A percentile compares a stretch with the other conserved stretches of the same genome.
Evolutionary conservation across 2,113 vertebrate genomes (phyloP).

Genomic region (Tetraodon nigroviridis): DNA sequence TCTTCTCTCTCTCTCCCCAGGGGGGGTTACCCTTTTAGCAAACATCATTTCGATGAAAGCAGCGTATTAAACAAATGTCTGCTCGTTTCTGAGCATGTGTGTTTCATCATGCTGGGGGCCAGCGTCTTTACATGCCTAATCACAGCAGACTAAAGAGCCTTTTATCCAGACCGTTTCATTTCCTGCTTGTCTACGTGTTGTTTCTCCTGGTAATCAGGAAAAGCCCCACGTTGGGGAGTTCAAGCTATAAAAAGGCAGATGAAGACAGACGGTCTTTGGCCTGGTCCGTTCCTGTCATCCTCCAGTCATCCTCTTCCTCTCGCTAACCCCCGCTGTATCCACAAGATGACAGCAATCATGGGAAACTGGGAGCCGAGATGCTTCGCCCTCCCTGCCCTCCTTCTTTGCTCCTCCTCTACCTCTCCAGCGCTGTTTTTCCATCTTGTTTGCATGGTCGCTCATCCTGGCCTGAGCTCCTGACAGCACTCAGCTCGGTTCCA

Average conservation of each 20-base stretch:
- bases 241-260: constrained; percentile 54
- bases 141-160: constrained; percentile 38
- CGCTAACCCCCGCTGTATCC: constrained; percentile 2
- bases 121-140: constrained; percentile 32
- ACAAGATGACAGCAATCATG: constrained; percentile 43
- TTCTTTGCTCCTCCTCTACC: constrained; percentile 10
- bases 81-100: constrained; percentile 26
- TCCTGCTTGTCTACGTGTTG: constrained; percentile 65
- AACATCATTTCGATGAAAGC: too few relatives aligned
- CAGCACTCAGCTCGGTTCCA: constrained; percentile 33
- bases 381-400: constrained; percentile 7
- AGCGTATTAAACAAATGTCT: constrained; percentile 1
- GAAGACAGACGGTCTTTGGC: constrained; percentile 51
- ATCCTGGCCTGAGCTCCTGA: constrained; percentile 49
- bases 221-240: constrained; percentile 56
- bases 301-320: constrained; percentile 41
- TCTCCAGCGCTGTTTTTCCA: constrained; percentile 30
- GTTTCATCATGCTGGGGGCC: constrained; percentile 27
- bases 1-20: too few relatives aligned
- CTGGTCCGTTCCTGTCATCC: constrained; percentile 57
- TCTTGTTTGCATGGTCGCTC: constrained; percentile 54
- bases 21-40: too few relatives aligned
- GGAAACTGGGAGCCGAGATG: constrained; percentile 10
- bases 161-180: constrained; percentile 65
- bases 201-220: constrained; percentile 62